Conservation (phyloP, 30 jellyfish, hydroid and myxozoan genomes). For the Aurelia aurita region DNA sequence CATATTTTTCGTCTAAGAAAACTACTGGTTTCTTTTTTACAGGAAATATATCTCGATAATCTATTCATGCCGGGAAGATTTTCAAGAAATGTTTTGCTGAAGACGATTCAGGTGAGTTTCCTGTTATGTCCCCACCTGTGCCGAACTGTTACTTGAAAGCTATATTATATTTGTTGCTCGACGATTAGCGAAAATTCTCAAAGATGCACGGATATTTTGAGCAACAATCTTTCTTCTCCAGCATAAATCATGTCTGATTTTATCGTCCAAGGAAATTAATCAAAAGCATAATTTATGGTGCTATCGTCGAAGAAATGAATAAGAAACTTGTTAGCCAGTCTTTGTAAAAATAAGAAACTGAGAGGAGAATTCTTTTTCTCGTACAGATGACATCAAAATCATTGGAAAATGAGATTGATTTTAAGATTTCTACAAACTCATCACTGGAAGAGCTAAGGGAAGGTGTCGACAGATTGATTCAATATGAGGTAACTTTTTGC, state of each 20-base stretch:
- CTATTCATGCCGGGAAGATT: conserved; percentile 81
- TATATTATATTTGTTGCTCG: no score
- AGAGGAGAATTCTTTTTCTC: no score
- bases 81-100: conserved; percentile 68
- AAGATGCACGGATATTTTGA: no score
- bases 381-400: conserved; percentile 54
- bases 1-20: background rate
- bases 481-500: background rate
- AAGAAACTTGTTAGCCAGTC: no score
- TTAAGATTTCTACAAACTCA: conserved; percentile 16
- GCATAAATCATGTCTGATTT: no score
- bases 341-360: no score
- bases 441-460: conserved; percentile 46
- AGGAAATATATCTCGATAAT: conserved; percentile 79
- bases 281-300: no score
- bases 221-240: no score
- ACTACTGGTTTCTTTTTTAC: background rate
- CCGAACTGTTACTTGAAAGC: no score
- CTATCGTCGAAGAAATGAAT: no score
- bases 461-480: conserved; percentile 31
- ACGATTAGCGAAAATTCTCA: no score
- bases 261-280: no score
- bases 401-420: conserved; percentile 34
- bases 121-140: background rate
- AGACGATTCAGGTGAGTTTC: conserved; percentile 80